Conservation (phyloP, 1,140 invertebrate genomes). For the Sminthurides bifidus region DNA sequence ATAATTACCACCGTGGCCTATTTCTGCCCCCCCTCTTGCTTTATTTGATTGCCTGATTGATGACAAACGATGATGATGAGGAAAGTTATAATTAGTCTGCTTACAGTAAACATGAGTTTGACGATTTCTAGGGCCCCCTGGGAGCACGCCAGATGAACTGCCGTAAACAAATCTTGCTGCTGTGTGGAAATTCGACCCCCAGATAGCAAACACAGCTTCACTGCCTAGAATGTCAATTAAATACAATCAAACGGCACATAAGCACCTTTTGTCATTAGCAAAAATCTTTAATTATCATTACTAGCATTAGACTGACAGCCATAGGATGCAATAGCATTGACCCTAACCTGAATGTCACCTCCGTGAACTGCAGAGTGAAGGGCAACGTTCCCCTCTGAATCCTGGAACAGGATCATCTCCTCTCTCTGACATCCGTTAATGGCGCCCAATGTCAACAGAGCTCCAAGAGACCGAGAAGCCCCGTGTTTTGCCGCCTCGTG, state of each 20-base stretch:
- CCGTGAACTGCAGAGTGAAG: constrained; percentile 38
- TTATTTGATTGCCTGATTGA: not conserved
- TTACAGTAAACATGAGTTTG: constrained; percentile 59
- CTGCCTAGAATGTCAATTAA: constrained; percentile 44
- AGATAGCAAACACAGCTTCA: constrained; percentile 69
- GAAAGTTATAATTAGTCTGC: not conserved
- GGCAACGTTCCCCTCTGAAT: constrained; percentile 30
- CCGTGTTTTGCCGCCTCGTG: constrained; percentile 78
- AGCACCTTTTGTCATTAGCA: not conserved
- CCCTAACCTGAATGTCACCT: constrained; percentile 38
- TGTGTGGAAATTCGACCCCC: constrained; percentile 74
- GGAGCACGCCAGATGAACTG: constrained; percentile 73
- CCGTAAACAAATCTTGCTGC: constrained; percentile 74
- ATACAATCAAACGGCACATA: not conserved
- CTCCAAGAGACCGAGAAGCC: constrained; percentile 67
- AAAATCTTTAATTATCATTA: not conserved
- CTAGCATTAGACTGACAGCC: not conserved
- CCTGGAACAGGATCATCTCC: constrained; percentile 65
- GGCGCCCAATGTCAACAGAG: constrained; percentile 61
- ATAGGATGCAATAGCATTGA: not conserved
- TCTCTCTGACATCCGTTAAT: constrained; percentile 57
- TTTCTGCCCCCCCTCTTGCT: not conserved
- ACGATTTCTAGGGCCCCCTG: constrained; percentile 74
- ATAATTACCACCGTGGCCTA: not conserved
- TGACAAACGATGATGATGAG: not conserved